Conservation (phyloP, 2,888 invertebrate genomes). For the Nezara viridula region DNA sequence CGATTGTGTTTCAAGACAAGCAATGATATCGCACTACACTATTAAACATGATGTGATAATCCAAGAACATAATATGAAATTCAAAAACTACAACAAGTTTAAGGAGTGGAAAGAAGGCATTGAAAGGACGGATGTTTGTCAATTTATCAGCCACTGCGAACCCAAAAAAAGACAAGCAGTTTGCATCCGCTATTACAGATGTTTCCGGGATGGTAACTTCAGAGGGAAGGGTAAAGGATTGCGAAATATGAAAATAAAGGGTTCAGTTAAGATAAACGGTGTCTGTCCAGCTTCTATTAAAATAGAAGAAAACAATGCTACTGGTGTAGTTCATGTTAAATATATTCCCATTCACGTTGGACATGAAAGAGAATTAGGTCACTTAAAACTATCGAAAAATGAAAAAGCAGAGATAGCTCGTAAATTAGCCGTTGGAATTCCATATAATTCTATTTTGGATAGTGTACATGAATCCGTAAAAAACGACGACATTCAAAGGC, state of each 20-base stretch:
- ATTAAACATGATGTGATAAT: too few species aligned
- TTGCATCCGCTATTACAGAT: constrained; percentile 8
- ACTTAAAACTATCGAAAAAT: constrained; percentile 21
- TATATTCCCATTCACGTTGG: constrained; percentile 48
- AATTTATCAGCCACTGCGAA: background rate
- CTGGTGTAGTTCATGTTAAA: constrained; percentile 29
- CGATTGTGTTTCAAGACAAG: too few species aligned
- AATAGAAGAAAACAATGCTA: background rate
- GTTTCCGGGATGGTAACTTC: constrained; percentile 50
- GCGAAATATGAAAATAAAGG: background rate
- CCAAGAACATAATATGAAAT: background rate
- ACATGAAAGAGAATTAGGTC: constrained; percentile 12
- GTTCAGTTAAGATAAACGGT: constrained; percentile 42
- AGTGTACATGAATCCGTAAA: too few species aligned
- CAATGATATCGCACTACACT: too few species aligned
- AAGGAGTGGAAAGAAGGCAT: constrained; percentile 26
- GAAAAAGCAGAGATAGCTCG: constrained; percentile 49
- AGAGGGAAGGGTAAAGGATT: constrained; percentile 44
- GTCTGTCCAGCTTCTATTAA: constrained; percentile 52
- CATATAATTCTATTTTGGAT: too few species aligned
- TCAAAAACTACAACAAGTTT: background rate
- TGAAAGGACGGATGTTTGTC: background rate
- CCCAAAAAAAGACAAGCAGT: background rate
- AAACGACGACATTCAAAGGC: too few species aligned
- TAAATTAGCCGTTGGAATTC: background rate